These are phyloP conservation scores for Serranochromis macrocephalus DNA, from an alignment of 2,113 vertebrate genomes.

Conservation along the genomic window DNA sequence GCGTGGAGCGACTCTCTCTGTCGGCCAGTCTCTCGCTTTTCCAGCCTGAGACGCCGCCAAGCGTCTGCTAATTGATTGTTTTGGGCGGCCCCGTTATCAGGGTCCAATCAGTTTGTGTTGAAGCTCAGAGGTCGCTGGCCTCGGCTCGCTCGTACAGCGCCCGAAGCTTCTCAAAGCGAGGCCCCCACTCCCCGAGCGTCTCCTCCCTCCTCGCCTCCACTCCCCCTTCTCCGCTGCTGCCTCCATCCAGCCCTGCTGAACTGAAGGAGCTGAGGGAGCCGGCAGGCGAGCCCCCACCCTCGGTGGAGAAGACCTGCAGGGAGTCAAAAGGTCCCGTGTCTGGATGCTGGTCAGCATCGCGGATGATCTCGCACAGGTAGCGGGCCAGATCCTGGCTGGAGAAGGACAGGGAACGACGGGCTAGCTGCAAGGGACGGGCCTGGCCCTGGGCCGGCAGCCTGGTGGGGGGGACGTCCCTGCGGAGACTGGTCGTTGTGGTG, in stretches of 20 bases:
- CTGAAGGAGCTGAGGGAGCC: constrained; percentile 79
- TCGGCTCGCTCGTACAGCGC: constrained; percentile 74
- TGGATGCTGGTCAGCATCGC: constrained; percentile 66
- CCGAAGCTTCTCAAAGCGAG: constrained; percentile 79
- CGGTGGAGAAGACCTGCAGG: constrained; percentile 75
- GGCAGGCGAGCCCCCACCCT: constrained; percentile 74
- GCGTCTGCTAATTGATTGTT: constrained; percentile 9
- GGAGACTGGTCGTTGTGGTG: constrained; percentile 46
- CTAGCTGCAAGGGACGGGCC: constrained; percentile 44
- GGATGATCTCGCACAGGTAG: constrained; percentile 73
- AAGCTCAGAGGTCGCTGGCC: constrained; percentile 67
- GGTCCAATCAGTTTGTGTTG: not conserved
- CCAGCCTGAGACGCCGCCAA: not conserved
- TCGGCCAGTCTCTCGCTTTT: not conserved
- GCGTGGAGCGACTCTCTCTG: not conserved
- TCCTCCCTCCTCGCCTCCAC: constrained; percentile 48
- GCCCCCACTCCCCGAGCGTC: constrained; percentile 77
- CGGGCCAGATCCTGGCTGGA: constrained; percentile 69
- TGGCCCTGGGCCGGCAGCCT: constrained; percentile 64
- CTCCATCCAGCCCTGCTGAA: constrained; percentile 67
- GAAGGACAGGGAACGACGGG: constrained; percentile 61
- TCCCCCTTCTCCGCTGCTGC: not conserved
- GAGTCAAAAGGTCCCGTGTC: constrained; percentile 72
- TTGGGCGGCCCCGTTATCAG: not conserved
- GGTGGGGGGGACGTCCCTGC: constrained; percentile 68